Conservation (phyloP, 2,888 invertebrate genomes). For the Gibbula magus region DNA sequence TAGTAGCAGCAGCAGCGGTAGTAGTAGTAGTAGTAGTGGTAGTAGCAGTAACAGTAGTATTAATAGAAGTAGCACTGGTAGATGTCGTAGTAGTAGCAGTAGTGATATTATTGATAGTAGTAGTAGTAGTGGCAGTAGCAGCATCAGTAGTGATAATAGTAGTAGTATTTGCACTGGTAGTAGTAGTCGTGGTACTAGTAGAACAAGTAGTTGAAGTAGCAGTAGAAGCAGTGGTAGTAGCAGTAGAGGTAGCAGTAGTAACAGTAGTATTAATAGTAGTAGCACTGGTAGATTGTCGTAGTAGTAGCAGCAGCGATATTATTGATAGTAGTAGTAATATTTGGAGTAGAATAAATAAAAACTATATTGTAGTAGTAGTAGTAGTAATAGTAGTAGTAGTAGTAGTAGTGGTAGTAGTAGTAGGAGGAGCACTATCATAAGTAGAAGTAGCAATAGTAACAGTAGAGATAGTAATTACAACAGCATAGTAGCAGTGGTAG, state of each 20-base stretch:
- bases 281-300: constrained; percentile 23
- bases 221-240: constrained; percentile 17
- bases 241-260: constrained; percentile 20
- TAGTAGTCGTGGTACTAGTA: constrained; percentile 6
- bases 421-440: constrained; percentile 19
- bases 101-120: constrained; percentile 15
- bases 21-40: constrained; percentile 5
- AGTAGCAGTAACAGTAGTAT: background rate
- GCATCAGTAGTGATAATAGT: constrained; percentile 3
- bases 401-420: constrained; percentile 22
- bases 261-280: constrained; percentile 15
- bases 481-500: background rate
- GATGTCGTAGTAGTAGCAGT: background rate
- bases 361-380: constrained; percentile 26
- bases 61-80: background rate
- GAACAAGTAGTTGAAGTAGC: constrained; percentile 17
- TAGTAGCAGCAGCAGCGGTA: constrained; percentile 15
- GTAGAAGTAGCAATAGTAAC: background rate
- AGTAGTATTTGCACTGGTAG: constrained; percentile 15
- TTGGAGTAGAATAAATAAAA: constrained; percentile 6
- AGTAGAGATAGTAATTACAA: background rate
- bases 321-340: constrained; percentile 6
- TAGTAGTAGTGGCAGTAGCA: constrained; percentile 4
- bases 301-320: background rate
- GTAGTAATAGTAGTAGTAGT: constrained; percentile 26